Conservation (phyloP, 2,113 vertebrate species). For the Ciconia stormi region DNA sequence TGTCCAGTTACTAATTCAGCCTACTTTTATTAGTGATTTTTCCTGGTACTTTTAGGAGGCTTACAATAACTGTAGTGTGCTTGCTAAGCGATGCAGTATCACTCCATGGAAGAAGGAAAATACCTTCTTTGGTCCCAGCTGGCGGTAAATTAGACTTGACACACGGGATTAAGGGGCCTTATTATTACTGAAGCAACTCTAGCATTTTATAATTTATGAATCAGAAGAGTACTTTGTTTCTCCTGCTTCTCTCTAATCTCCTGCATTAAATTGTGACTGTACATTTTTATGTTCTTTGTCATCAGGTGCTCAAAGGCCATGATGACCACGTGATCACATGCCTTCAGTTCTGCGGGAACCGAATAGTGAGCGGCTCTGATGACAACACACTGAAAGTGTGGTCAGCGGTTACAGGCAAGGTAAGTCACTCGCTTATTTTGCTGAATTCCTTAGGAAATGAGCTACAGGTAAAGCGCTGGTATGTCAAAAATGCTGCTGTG, state of each 20-base stretch:
- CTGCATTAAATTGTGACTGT: neutral
- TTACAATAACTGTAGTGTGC: neutral
- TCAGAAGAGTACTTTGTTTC: neutral
- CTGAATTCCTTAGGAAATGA: neutral
- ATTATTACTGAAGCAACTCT: slow-evolving; percentile 8
- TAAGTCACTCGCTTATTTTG: slow-evolving; percentile 49
- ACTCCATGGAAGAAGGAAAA: neutral
- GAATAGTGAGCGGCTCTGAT: slow-evolving; percentile 96
- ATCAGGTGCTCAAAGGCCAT: slow-evolving; percentile 96
- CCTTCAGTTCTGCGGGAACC: slow-evolving; percentile 97
- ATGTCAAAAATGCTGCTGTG: neutral
- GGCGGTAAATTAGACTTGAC: slow-evolving; percentile 38
- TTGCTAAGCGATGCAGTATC: neutral
- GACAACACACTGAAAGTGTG: slow-evolving; percentile 99
- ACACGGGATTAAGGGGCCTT: neutral
- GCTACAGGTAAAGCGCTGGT: neutral
- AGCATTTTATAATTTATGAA: slow-evolving; percentile 39
- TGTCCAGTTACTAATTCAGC: neutral
- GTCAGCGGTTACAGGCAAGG: slow-evolving; percentile 98
- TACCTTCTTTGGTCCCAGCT: slow-evolving; percentile 14
- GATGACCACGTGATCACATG: slow-evolving; percentile 99
- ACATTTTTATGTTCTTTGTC: neutral
- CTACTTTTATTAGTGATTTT: neutral
- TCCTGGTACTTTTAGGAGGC: neutral
- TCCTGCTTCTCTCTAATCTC: neutral